Conservation (phyloP, 2,797 vertebrate genomes). For the Sciurus carolinensis region DNA sequence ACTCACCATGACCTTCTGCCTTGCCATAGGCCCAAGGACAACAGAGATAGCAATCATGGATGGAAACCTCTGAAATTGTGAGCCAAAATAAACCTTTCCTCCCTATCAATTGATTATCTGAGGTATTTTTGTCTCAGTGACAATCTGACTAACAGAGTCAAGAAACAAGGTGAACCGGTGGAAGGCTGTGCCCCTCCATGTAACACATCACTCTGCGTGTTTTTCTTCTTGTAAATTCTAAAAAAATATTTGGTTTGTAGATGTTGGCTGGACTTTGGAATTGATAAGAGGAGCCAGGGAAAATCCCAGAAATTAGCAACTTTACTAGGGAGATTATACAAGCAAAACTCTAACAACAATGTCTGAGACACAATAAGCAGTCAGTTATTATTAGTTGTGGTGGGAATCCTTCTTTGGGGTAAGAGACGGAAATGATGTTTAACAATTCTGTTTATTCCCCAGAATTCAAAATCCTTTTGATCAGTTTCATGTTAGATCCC, state of each 20-base stretch:
- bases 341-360: background rate
- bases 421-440: background rate
- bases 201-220: background rate
- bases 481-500: background rate
- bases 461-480: background rate
- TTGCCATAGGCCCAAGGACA: background rate
- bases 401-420: background rate
- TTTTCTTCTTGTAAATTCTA: background rate
- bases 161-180: background rate
- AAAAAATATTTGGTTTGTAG: background rate
- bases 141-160: background rate
- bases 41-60: background rate
- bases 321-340: background rate
- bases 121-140: background rate
- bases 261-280: background rate
- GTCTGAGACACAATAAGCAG: background rate
- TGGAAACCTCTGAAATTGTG: background rate
- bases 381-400: background rate
- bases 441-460: background rate
- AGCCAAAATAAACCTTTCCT: background rate
- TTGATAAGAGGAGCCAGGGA: background rate
- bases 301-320: background rate
- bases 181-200: background rate
- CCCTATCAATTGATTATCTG: background rate
- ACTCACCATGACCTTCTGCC: background rate